A percentile compares a stretch with the other conserved stretches of the same genome.
These are phyloP conservation scores for Tetraneura akinire DNA, from an alignment of 1,140 invertebrate species.

Conservation along the genomic window DNA sequence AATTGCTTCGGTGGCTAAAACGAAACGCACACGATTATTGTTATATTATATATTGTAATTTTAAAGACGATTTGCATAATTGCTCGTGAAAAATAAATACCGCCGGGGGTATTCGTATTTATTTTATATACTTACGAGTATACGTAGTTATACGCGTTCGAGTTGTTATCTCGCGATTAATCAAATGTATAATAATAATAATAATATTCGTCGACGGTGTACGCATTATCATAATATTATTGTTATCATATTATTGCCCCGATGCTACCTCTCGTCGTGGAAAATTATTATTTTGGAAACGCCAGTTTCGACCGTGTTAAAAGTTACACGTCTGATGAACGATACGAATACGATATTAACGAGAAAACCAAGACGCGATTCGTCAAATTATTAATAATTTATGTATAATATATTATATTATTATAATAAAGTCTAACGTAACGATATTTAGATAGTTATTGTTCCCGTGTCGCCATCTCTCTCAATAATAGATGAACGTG, in stretches of 20 bases:
- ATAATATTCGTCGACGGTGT: background rate
- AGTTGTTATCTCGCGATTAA: constrained; percentile 25
- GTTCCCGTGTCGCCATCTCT: too few species aligned
- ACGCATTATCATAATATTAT: too few species aligned
- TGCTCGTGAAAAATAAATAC: constrained; percentile 4
- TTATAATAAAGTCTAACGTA: too few species aligned
- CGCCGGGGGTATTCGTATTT: background rate
- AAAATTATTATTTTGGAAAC: background rate
- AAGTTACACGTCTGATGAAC: constrained; percentile 15
- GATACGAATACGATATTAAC: too few species aligned
- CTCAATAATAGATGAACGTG: too few species aligned
- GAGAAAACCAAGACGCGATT: background rate
- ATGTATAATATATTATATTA: too few species aligned
- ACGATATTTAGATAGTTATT: too few species aligned
- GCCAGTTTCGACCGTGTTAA: background rate
- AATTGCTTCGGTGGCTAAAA: constrained; percentile 24
- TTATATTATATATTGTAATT: constrained; percentile 22
- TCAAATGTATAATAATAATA: background rate
- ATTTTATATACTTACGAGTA: background rate
- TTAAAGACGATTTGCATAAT: constrained; percentile 16
- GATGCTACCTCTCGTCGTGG: too few species aligned
- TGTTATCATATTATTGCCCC: too few species aligned
- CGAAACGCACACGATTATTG: background rate
- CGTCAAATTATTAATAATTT: background rate
- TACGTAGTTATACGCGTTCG: background rate